Base-by-base conservation (phyloP, 2,797 vertebrate species). In the Heterohyrax brucei region DNA sequence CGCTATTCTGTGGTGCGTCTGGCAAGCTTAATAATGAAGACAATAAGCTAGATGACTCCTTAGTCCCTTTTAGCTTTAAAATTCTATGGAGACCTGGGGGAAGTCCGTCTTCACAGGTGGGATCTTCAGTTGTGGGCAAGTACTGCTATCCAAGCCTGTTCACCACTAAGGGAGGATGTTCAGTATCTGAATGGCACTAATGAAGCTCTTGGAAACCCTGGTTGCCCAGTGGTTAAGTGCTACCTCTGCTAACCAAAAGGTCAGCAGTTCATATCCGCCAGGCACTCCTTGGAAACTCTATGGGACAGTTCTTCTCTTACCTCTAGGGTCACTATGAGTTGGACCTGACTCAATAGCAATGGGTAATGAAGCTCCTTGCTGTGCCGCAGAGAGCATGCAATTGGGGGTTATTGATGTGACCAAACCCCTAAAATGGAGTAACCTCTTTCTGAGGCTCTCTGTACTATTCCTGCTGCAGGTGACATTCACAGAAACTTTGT, bases 281-380 rank as follows among this genome's bases (percentile, higher is more conserved):
- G 39, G 39, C 39, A 39, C 39, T 39, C 39, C 39, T 39, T 39
- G 39, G 39, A 39, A 39, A 39, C 39, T 39, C 39, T 39, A 39
- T 39, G 39, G 39, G 3, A 39, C 39, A 39, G 39, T 39, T 39
- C 39, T 39, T 39, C 39, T 39, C 39, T 39, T 39, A 39, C 39
- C 39, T 39, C 39, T 39, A 39, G 39, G 39, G 39, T 39, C 39
- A 39, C 39, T 39, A 39, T 39, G 39, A 39, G 39, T 39, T 39
- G 39, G 39, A 39, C 39, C 39, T 39, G 39, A 39, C 39, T 39
- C 39, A 39, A 39, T 39, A 3, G 39, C 39, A 39, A 39, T 3
- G 39, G 39, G 39, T 95, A 90, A 95, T 95, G 92, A 96, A 86
- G 53, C 48, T 84, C 75, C 91, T 89, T 82, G 75, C 95, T 95